Evolutionary conservation across 2,888 invertebrate species (phyloP), one percentile per base, ranked within the genome.

Genomic region (Epirrhoe tristata): DNA sequence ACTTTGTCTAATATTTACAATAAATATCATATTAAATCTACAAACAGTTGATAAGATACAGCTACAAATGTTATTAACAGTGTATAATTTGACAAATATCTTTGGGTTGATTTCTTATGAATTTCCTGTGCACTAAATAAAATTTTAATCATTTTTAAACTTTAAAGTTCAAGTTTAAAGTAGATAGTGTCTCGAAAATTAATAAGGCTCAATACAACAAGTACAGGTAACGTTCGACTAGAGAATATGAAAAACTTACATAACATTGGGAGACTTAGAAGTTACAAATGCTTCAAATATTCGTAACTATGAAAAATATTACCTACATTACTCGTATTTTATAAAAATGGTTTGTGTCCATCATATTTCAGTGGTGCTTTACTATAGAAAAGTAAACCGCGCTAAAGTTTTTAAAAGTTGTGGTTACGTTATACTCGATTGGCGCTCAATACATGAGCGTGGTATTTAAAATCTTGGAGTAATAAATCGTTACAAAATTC

Each of bases 401-500:
- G 39, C 6, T 39, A 39, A 39, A 39, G 39, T 39, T 39, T 39
- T 10, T 10, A 39, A 39, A 39, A 39, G 8, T 39, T 39, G 10
- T 39, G 39, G 39, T 10, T 8, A 10, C 39, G 39, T 8, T 2
- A 24, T 24, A 2, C 7, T 10, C 3, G 39, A 39, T 10, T 39
- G 10, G 10, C 39, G 39, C 39, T 39, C 39, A 39, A 10, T 39
- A 39, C 1, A 10, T 39, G 10, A 7, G 39, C 24, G 39, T 39
- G 6, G 39, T 10, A 39, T 39, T 39, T 10, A 39, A 39, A 39
- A 39, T 39, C 10, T 39, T 39, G 39, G 39, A 39, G 39, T 39
- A 39, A 39, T 39, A 39, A 39, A 39, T 14, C 14, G 54, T 61
- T 61, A 61, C 48, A 58, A 55, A 54, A 34, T 54, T 24, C 10